phyloP scores from a whole-genome alignment of 2,113 vertebrate genomes.

The Tragelaphus strepsiceros region DNA sequence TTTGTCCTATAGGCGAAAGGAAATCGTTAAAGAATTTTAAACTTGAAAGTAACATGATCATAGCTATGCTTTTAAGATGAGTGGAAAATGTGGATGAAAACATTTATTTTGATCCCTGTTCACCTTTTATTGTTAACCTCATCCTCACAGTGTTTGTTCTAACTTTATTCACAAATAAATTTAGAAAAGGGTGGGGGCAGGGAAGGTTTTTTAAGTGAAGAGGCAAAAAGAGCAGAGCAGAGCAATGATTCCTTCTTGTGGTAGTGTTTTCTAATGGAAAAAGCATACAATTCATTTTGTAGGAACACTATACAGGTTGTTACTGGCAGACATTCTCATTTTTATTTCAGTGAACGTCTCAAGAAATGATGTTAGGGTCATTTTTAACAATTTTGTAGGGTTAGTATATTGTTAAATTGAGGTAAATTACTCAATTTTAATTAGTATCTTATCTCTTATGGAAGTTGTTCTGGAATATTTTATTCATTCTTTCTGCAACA shows the following conservation, averaged over 20 bases:
- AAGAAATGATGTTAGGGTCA: not conserved
- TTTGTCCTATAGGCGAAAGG: not conserved
- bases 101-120: not conserved
- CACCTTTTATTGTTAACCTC: not conserved
- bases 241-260: not conserved
- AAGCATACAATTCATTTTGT: not conserved
- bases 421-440: not conserved
- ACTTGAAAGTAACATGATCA: not conserved
- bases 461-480: not conserved
- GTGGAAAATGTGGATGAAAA: not conserved
- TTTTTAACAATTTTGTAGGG: not conserved
- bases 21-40: not conserved
- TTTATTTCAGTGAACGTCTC: not conserved
- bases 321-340: not conserved
- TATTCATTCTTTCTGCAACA: not conserved
- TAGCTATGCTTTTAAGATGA: not conserved
- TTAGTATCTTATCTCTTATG: not conserved
- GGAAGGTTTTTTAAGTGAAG: not conserved
- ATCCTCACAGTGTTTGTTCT: not conserved
- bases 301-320: not conserved
- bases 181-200: not conserved
- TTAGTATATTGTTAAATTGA: constrained; percentile 2
- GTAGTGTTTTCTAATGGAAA: not conserved
- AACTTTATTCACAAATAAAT: not conserved
- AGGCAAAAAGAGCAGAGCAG: not conserved